phyloP scores from a whole-genome alignment of 2,113 vertebrate species.

The Hydrolagus affinis region DNA sequence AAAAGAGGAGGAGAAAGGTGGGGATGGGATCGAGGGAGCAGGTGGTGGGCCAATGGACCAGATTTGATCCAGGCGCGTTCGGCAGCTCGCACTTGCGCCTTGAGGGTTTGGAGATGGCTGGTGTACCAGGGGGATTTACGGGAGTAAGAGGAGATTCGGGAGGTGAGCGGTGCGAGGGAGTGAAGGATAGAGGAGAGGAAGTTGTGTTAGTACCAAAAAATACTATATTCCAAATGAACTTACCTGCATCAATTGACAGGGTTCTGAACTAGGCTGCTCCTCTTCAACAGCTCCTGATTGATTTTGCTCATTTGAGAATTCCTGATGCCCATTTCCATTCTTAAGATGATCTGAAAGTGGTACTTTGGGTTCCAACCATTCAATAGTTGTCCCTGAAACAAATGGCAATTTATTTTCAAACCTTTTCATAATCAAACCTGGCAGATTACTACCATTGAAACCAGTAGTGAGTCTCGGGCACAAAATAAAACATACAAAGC shows the following conservation, averaged over 20 bases:
- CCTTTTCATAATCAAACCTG: conserved; percentile 61
- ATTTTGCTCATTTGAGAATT: conserved; percentile 60
- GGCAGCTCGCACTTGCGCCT: too few species aligned
- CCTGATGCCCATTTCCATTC: conserved; percentile 71
- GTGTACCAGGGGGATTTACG: too few species aligned
- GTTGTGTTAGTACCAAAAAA: neutral
- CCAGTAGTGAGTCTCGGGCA: neutral
- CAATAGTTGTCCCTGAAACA: conserved; percentile 77
- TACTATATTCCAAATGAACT: conserved; percentile 44
- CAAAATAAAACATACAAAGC: neutral
- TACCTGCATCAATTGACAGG: conserved; percentile 75
- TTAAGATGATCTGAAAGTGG: conserved; percentile 77
- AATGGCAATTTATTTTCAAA: conserved; percentile 64
- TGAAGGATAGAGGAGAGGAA: neutral
- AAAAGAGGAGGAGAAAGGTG: too few species aligned
- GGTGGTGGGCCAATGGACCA: too few species aligned
- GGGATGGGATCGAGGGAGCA: too few species aligned
- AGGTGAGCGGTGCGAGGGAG: too few species aligned
- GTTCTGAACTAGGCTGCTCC: conserved; percentile 62
- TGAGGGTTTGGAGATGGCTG: too few species aligned
- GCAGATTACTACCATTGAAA: conserved; percentile 34
- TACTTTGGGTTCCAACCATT: conserved; percentile 90
- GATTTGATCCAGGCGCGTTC: too few species aligned
- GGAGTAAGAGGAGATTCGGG: too few species aligned
- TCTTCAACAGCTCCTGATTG: conserved; percentile 58